A percentile compares a stretch with the other conserved stretches of the same genome.
Evolutionary conservation across 1,140 invertebrate genomes (phyloP).

Genomic region (Tribolium madens): DNA sequence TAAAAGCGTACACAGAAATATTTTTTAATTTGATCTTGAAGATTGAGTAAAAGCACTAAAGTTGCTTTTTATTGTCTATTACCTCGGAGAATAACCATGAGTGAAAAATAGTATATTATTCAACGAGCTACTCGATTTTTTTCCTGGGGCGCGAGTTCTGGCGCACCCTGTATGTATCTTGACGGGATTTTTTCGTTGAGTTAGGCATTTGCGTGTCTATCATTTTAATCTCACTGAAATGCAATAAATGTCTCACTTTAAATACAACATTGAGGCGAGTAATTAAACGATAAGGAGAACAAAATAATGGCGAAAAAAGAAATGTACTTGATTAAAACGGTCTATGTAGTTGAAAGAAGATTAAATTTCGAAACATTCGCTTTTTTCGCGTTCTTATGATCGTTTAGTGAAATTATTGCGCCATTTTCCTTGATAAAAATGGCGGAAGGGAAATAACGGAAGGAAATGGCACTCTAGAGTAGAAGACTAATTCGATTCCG

Average conservation of each 20-base stretch:
- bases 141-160: too few species aligned
- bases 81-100: too few species aligned
- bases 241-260: constrained; percentile 34
- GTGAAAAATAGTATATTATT: too few species aligned
- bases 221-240: not conserved
- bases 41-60: too few species aligned
- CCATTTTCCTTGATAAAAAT: constrained; percentile 10
- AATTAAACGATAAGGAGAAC: constrained; percentile 12
- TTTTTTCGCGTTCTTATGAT: not conserved
- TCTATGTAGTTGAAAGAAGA: constrained; percentile 19
- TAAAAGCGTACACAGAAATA: too few species aligned
- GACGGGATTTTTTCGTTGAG: not conserved
- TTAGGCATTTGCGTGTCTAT: constrained; percentile 22
- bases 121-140: too few species aligned
- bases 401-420: constrained; percentile 17
- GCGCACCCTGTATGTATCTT: too few species aligned
- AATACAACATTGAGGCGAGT: constrained; percentile 1
- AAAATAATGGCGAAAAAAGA: constrained; percentile 9
- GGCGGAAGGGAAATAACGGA: not conserved
- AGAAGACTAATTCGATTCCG: too few species aligned
- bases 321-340: constrained; percentile 22
- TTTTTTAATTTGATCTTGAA: too few species aligned
- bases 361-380: constrained; percentile 21
- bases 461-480: too few species aligned
- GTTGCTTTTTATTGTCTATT: too few species aligned